Conservation (phyloP, 2,113 vertebrate genomes). For the Colistium nudipinnis region DNA sequence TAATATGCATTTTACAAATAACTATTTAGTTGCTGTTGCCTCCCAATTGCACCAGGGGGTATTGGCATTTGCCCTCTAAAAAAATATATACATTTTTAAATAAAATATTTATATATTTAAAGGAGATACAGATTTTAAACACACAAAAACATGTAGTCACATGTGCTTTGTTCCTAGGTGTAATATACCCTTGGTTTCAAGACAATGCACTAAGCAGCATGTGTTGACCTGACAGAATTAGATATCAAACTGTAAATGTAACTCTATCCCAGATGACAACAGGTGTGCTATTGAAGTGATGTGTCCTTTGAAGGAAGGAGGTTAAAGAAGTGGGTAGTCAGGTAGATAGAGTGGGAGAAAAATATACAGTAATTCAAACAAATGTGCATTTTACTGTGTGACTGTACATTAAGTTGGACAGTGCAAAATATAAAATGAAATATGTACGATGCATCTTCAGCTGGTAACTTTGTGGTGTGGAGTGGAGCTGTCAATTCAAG, state of each 20-base stretch:
- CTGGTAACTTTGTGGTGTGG: too few relatives aligned
- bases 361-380: not conserved
- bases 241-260: slow-evolving; percentile 26
- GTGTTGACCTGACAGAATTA: not conserved
- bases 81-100: not conserved
- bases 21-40: too few relatives aligned
- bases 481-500: not conserved
- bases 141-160: too few relatives aligned
- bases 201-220: not conserved
- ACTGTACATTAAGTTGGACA: not conserved
- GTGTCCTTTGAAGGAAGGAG: not conserved
- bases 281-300: slow-evolving; percentile 5
- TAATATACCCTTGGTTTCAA: not conserved
- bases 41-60: too few relatives aligned
- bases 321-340: not conserved
- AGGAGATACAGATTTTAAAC: not conserved
- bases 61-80: not conserved
- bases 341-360: not conserved
- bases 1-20: too few relatives aligned
- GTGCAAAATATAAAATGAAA: too few relatives aligned
- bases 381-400: not conserved
- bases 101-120: not conserved
- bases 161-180: not conserved
- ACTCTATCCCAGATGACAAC: slow-evolving; percentile 7
- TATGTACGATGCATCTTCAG: too few relatives aligned